These are phyloP conservation scores for Gymnobelideus leadbeateri DNA, from an alignment of 2,113 vertebrate genomes.

Conservation along the genomic window DNA sequence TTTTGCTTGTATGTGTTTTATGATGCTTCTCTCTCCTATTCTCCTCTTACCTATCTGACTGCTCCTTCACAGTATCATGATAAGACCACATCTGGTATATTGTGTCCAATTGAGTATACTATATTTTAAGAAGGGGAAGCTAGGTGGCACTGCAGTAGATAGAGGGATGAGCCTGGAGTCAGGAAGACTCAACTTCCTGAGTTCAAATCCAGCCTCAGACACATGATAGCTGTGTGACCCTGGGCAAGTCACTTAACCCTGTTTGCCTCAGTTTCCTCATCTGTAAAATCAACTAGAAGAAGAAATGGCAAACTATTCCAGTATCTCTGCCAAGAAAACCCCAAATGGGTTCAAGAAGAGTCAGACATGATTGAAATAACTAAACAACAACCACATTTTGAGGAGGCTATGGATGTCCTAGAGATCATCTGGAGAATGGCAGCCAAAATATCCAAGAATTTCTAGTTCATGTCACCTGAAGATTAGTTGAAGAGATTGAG, in stretches of 20 bases:
- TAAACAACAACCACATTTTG: neutral
- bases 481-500: neutral
- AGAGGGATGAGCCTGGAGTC: neutral
- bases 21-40: neutral
- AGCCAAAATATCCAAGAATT: neutral
- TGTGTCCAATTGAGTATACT: neutral
- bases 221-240: too few species aligned
- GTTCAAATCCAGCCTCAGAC: neutral
- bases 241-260: too few species aligned
- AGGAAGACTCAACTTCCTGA: neutral
- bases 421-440: neutral
- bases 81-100: neutral
- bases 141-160: neutral
- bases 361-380: neutral
- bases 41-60: neutral
- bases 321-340: neutral
- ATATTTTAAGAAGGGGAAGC: neutral
- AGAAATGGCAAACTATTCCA: too few species aligned
- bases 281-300: too few species aligned
- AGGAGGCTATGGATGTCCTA: neutral
- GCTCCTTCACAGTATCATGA: neutral
- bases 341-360: neutral
- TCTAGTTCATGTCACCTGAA: neutral
- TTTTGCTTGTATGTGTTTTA: neutral
- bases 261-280: too few species aligned